Base-by-base conservation (phyloP, 53 echinoderm and acorn worm species). In the Holothuria scabra region DNA sequence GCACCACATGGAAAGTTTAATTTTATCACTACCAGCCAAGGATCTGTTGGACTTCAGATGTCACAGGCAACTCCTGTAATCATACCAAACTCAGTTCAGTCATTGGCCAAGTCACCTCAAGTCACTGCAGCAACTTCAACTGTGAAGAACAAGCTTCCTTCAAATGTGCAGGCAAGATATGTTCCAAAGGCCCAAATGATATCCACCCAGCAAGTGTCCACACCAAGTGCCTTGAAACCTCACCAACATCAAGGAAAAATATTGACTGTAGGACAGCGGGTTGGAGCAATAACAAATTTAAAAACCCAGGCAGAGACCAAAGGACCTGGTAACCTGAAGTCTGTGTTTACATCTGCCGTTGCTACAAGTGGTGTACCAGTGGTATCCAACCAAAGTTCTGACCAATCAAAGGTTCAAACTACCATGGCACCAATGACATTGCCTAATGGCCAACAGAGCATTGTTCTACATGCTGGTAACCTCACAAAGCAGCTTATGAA, bases 241-340 rank as follows among this genome's bases (percentile, higher is more conserved):
- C 74, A 70, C 20, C 90, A 90, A 59, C 28, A 28, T 28, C 72
- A 72, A 44, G 90, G 90, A 14, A 92, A 92, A 59, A 90, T 95
- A 55, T 88, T 92, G 23, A 91, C 91, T 63, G 82, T 95, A 4
- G 95, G 95, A 24, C 95, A 78, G 52, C 58, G 92, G 25, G 90
- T 95, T 11, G 95, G 95, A 60, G 95, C 95, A 14, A 88, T 95
- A 33, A 89, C 91, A 61, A 96, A 91, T 60, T 86, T 86, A 30
- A 81, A 38, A 16, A 25, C 82, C 29, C 18, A 22, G 13, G 30
- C 56, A 58, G 28, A 28, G 28, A 56, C 56, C 33, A 78, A 78
- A 25, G 52, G 52, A 18, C 52, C 52, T 41, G 41, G 41, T 41
- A 41, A 41, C 41, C 6, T 41, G 7, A 41, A 41, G 18, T 52